These are phyloP conservation scores for Lepidurus apus DNA, from an alignment of 1,140 invertebrate species.

Conservation along the genomic window DNA sequence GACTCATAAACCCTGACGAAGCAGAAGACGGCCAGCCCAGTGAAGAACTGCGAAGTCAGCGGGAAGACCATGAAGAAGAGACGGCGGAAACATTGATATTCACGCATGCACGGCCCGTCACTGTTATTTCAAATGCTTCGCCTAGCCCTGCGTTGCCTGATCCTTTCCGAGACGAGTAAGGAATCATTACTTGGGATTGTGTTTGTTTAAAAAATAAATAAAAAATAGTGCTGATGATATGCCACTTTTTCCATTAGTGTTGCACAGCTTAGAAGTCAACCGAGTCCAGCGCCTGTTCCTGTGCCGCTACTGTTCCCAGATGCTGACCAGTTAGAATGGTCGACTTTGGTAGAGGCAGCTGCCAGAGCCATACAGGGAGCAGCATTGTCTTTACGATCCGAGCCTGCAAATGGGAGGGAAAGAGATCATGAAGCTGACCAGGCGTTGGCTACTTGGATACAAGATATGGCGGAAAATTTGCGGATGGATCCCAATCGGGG, in stretches of 20 bases:
- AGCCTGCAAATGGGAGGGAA: constrained; percentile 12
- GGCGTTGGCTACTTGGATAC: constrained; percentile 42
- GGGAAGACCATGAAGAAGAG: not conserved
- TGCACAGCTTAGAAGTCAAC: constrained; percentile 1
- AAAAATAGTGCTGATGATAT: constrained; percentile 47
- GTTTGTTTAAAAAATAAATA: constrained; percentile 42
- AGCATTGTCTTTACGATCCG: constrained; percentile 36
- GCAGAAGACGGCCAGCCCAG: constrained; percentile 38
- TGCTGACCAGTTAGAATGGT: constrained; percentile 63
- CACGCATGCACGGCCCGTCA: constrained; percentile 63
- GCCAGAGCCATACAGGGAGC: constrained; percentile 62
- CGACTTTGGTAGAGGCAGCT: constrained; percentile 67
- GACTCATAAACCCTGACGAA: constrained; percentile 75
- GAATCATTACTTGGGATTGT: too few relatives aligned
- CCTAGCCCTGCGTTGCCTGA: constrained; percentile 56
- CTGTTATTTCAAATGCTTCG: constrained; percentile 61
- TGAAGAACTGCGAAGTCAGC: not conserved
- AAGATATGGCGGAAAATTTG: constrained; percentile 42
- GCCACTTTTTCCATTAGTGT: not conserved
- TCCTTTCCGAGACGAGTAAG: constrained; percentile 44
- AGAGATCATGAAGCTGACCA: constrained; percentile 35
- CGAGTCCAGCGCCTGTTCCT: constrained; percentile 31
- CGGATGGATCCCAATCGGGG: constrained; percentile 41
- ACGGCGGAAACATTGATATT: constrained; percentile 56
- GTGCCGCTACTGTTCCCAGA: constrained; percentile 47